Percentiles rank a stretch among this genome's conserved stretches.
These are phyloP conservation scores for Yponomeuta plumbellus DNA, from an alignment of 2,888 invertebrate species.

Conservation along the genomic window DNA sequence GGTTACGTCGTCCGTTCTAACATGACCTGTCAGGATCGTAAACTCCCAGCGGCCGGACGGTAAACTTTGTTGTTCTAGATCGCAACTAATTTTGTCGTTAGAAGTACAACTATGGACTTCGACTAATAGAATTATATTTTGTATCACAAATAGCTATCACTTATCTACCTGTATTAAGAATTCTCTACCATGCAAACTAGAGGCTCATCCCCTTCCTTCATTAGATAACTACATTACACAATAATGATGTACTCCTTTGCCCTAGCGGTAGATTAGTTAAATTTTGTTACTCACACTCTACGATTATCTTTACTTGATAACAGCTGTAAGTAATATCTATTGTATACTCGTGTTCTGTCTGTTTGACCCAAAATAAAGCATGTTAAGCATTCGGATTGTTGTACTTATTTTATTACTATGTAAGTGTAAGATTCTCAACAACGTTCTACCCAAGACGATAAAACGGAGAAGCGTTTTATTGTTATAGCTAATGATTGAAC, in stretches of 20 bases:
- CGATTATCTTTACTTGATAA: neutral
- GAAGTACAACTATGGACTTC: conserved; percentile 7
- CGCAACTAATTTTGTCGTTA: neutral
- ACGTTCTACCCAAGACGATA: neutral
- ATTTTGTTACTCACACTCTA: neutral
- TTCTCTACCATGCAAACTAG: neutral
- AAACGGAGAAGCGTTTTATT: neutral
- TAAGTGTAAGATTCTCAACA: neutral
- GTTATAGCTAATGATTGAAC: no score
- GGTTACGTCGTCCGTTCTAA: no score
- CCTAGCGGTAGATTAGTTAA: neutral
- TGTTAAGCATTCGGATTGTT: conserved; percentile 43
- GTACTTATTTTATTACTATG: conserved; percentile 20
- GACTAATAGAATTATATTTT: neutral
- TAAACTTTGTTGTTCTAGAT: neutral
- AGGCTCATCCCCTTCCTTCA: neutral
- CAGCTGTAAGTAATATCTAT: neutral
- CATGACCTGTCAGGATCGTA: no score
- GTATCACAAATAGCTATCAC: neutral
- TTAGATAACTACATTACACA: neutral
- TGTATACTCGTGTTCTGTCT: conserved; percentile 12
- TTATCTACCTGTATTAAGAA: neutral
- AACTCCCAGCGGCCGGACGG: no score
- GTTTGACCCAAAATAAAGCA: conserved; percentile 47
- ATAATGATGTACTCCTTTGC: neutral